phyloP scores from a whole-genome alignment of 1,140 invertebrate species.

The Drosophila lacteicornis region DNA sequence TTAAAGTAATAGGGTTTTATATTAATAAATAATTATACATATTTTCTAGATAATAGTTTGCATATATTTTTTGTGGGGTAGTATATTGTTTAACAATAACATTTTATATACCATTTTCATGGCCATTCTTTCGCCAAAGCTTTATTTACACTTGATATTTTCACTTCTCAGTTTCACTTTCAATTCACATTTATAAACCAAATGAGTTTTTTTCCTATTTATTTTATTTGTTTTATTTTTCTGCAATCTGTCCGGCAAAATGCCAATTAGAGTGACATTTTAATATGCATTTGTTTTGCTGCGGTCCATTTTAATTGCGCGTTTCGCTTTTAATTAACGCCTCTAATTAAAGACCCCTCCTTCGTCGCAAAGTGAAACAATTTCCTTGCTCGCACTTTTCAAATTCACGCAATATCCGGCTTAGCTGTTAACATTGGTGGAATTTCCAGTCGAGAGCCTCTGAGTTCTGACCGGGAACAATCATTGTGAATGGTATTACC shows the following conservation, averaged over 20 bases:
- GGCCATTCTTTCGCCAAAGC: conserved; percentile 5
- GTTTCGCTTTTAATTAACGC: conserved; percentile 44
- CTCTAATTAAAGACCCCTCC: conserved; percentile 19
- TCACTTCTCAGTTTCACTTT: conserved; percentile 15
- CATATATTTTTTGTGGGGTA: background rate
- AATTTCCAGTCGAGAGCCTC: background rate
- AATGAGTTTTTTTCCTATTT: background rate
- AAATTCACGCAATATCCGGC: conserved; percentile 37
- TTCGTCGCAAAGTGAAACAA: conserved; percentile 12
- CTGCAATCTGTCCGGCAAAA: background rate
- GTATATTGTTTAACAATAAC: no score
- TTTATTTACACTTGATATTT: conserved; percentile 3
- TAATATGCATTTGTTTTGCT: conserved; percentile 28
- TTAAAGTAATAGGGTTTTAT: no score
- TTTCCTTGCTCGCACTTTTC: conserved; percentile 11
- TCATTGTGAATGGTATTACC: conserved; percentile 19
- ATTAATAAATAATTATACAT: no score
- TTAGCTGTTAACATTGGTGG: conserved; percentile 16
- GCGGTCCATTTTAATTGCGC: conserved; percentile 49
- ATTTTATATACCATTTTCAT: background rate
- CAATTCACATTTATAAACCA: conserved; percentile 20
- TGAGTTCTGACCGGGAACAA: background rate
- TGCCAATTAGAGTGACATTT: conserved; percentile 56
- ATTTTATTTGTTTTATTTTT: conserved; percentile 16
- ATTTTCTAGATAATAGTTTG: no score